A percentile compares a stretch with the other conserved stretches of the same genome.
Conservation (phyloP, 2,797 vertebrate genomes). For the Acestrorhynchus altus region DNA sequence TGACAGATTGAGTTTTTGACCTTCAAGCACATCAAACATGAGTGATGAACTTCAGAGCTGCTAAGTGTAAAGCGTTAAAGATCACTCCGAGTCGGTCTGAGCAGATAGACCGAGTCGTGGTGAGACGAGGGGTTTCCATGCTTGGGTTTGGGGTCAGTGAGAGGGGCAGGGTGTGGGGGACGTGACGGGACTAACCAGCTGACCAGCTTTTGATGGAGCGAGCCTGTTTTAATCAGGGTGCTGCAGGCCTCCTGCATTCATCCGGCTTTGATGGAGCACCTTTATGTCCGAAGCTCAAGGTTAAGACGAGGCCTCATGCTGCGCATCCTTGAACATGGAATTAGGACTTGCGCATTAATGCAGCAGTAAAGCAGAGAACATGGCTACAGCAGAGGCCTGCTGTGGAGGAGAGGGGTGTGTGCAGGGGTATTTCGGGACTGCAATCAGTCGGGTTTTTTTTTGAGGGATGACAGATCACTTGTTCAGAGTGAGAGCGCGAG, state of each 20-base stretch:
- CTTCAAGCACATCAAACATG: no score
- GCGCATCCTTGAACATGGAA: not conserved
- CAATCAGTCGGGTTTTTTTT: conserved; percentile 67
- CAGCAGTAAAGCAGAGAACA: not conserved
- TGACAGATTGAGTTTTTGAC: no score
- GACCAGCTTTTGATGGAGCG: conserved; percentile 19
- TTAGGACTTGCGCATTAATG: not conserved
- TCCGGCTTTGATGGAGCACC: not conserved
- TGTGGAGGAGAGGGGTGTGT: conserved; percentile 39
- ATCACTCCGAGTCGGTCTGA: no score
- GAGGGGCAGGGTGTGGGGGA: not conserved
- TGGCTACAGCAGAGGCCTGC: conserved; percentile 38
- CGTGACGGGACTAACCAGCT: not conserved
- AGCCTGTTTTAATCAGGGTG: conserved; percentile 6
- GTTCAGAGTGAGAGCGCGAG: conserved; percentile 51
- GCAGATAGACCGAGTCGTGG: no score
- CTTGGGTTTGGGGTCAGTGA: not conserved
- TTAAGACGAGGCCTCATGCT: not conserved
- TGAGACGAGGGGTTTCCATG: not conserved
- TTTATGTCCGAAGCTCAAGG: conserved; percentile 25
- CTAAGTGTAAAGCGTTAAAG: no score
- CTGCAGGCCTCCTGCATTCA: not conserved
- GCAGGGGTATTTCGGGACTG: conserved; percentile 64
- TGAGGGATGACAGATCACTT: conserved; percentile 73
- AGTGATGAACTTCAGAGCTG: no score